These are phyloP conservation scores for Nothobranchius kuhntae DNA, from an alignment of 2,113 vertebrate species.

Conservation along the genomic window DNA sequence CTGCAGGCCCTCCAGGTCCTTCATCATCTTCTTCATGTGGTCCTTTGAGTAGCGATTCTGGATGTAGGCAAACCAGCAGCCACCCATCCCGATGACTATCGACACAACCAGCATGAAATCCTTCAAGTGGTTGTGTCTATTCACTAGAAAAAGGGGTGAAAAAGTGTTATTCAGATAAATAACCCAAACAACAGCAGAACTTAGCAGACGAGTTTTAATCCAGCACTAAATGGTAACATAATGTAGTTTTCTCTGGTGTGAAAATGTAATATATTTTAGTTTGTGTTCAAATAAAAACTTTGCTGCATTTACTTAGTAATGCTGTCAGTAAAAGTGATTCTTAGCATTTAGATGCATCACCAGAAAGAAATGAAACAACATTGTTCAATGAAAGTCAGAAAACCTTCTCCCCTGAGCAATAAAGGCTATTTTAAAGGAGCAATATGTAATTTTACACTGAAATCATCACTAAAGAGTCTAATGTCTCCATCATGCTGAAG, in stretches of 20 bases:
- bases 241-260: slow-evolving; percentile 4
- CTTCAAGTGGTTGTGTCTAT: slow-evolving; percentile 94
- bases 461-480: too few species aligned
- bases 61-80: slow-evolving; percentile 99
- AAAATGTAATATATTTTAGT: not conserved
- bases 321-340: too few species aligned
- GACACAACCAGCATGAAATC: slow-evolving; percentile 99
- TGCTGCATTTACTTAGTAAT: too few species aligned
- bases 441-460: too few species aligned
- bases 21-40: slow-evolving; percentile 99
- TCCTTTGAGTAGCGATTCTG: slow-evolving; percentile 98
- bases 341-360: not conserved
- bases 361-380: not conserved
- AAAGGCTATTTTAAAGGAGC: not conserved
- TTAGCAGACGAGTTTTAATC: not conserved
- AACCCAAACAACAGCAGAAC: not conserved
- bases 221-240: not conserved
- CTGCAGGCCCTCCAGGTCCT: slow-evolving; percentile 96
- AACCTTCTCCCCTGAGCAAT: not conserved
- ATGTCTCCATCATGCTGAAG: too few species aligned
- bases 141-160: slow-evolving; percentile 79
- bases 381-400: slow-evolving; percentile 4
- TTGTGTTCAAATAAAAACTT: too few species aligned
- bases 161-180: not conserved
- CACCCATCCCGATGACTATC: slow-evolving; percentile 97